Conservation (phyloP, 2,797 vertebrate genomes). For the Lindbergichthys nudifrons region DNA sequence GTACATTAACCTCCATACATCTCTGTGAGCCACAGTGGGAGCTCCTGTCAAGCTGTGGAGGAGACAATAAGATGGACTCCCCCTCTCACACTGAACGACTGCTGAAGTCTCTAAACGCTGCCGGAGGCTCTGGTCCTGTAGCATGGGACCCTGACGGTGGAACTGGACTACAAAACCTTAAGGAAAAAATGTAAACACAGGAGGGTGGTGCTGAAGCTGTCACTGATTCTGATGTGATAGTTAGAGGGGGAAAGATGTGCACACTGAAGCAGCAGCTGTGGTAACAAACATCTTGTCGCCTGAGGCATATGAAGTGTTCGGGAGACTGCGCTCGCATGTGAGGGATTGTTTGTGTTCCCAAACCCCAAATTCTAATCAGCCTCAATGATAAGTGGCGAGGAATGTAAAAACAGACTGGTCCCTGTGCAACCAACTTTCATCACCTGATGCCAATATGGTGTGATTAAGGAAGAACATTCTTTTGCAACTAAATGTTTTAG, state of each 20-base stretch:
- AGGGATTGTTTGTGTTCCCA: slow-evolving; percentile 36
- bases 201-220: slow-evolving; percentile 53
- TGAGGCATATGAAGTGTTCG: slow-evolving; percentile 37
- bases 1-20: slow-evolving; percentile 63
- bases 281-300: slow-evolving; percentile 62
- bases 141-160: slow-evolving; percentile 34
- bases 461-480: slow-evolving; percentile 33
- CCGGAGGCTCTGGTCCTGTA: slow-evolving; percentile 53
- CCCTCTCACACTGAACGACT: slow-evolving; percentile 46
- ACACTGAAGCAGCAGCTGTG: slow-evolving; percentile 43
- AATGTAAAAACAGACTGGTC: slow-evolving; percentile 38
- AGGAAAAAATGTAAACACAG: neutral
- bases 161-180: slow-evolving; percentile 41
- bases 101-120: slow-evolving; percentile 54
- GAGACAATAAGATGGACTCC: slow-evolving; percentile 32
- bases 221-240: slow-evolving; percentile 49
- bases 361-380: slow-evolving; percentile 62
- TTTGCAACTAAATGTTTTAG: slow-evolving; percentile 4
- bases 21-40: slow-evolving; percentile 62
- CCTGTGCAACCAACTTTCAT: slow-evolving; percentile 37
- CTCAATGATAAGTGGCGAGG: slow-evolving; percentile 42
- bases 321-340: slow-evolving; percentile 8
- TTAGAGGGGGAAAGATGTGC: slow-evolving; percentile 17
- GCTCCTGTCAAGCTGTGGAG: slow-evolving; percentile 61
- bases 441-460: slow-evolving; percentile 11